Percentiles rank a stretch among this genome's conserved stretches.
These are phyloP conservation scores for Drosophila watanabei DNA, from an alignment of 1,140 invertebrate genomes.

Conservation along the genomic window DNA sequence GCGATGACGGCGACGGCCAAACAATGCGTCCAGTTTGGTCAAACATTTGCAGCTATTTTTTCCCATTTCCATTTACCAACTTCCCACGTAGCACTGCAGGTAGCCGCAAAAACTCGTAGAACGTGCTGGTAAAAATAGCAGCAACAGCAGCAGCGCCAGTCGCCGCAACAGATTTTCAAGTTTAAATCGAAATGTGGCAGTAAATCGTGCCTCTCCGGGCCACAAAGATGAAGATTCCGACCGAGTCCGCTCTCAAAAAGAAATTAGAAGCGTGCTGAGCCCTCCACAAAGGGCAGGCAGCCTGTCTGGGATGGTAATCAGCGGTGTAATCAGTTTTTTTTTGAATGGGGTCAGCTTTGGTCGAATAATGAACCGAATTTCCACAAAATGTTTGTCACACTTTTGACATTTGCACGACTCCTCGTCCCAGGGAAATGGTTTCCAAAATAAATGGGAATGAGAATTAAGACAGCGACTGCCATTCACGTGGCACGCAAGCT, in stretches of 20 bases:
- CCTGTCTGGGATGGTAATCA: slow-evolving; percentile 29
- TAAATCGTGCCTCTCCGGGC: slow-evolving; percentile 55
- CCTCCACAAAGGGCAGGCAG: slow-evolving; percentile 22
- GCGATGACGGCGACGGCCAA: slow-evolving; percentile 22
- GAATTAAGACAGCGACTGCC: slow-evolving; percentile 42
- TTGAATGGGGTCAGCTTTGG: slow-evolving; percentile 42
- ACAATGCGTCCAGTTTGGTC: slow-evolving; percentile 44
- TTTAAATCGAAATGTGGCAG: slow-evolving; percentile 68
- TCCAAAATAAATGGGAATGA: slow-evolving; percentile 35
- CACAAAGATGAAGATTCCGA: slow-evolving; percentile 22
- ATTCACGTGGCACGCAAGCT: slow-evolving; percentile 63
- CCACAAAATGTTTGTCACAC: slow-evolving; percentile 60
- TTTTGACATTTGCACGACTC: slow-evolving; percentile 75
- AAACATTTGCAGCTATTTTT: slow-evolving; percentile 43
- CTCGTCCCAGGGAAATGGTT: slow-evolving; percentile 20
- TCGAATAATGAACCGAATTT: slow-evolving; percentile 48
- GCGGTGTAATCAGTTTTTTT: slow-evolving; percentile 40
- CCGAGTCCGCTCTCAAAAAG: slow-evolving; percentile 13
- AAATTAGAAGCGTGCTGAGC: slow-evolving; percentile 53
- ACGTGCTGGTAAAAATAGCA: slow-evolving; percentile 50
- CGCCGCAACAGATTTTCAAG: slow-evolving; percentile 65
- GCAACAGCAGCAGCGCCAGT: slow-evolving; percentile 7
- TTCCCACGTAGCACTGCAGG: slow-evolving; percentile 66
- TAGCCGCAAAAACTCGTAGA: slow-evolving; percentile 63
- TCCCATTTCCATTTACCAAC: slow-evolving; percentile 36